Conservation (phyloP, 2,888 invertebrate species). For the Hofmannophila pseudospretella region DNA sequence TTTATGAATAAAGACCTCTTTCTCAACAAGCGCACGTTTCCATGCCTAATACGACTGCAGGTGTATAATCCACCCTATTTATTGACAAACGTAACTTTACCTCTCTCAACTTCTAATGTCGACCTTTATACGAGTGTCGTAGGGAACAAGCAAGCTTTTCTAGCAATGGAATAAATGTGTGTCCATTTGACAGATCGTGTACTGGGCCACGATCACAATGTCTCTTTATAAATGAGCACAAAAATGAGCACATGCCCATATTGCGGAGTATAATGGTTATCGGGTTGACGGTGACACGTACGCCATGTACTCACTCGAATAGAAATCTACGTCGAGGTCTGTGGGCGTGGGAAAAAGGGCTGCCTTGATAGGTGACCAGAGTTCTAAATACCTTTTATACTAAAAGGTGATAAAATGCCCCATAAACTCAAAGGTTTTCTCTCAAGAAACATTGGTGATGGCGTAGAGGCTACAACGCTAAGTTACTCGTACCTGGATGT, state of each 20-base stretch:
- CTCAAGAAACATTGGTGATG: no score
- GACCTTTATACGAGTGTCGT: neutral
- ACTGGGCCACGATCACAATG: slow-evolving; percentile 52
- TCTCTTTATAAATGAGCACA: slow-evolving; percentile 58
- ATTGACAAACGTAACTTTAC: neutral
- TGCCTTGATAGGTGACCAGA: no score
- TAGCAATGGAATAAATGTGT: neutral
- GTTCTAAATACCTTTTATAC: no score
- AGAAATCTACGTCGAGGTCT: slow-evolving; percentile 1
- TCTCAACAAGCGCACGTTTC: slow-evolving; percentile 43
- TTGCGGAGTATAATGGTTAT: slow-evolving; percentile 17
- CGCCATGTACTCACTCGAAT: neutral
- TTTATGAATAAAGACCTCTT: no score
- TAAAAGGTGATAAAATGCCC: no score
- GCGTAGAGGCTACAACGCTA: no score
- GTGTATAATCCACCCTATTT: slow-evolving; percentile 50
- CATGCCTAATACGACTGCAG: slow-evolving; percentile 61
- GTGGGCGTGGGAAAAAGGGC: slow-evolving; percentile 6
- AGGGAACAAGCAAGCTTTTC: neutral
- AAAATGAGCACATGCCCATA: slow-evolving; percentile 62
- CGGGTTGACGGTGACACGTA: neutral
- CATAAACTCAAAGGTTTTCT: no score
- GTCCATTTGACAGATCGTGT: slow-evolving; percentile 33
- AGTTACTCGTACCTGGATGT: no score
- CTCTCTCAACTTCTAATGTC: slow-evolving; percentile 9